These are phyloP conservation scores for Polyodon spathula DNA, from an alignment of 2,113 vertebrate species.

Conservation along the genomic window DNA sequence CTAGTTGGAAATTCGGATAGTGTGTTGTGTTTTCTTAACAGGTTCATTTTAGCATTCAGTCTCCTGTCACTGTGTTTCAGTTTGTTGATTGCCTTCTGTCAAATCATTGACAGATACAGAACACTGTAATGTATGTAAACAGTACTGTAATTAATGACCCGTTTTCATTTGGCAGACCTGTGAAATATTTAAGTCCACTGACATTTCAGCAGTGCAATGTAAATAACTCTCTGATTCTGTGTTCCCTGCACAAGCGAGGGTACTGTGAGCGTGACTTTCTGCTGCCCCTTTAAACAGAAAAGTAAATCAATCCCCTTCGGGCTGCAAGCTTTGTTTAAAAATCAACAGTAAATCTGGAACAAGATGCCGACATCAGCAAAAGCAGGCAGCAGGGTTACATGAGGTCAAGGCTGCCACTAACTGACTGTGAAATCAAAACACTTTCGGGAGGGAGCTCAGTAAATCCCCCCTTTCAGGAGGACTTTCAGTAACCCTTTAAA, in stretches of 20 bases:
- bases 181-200: neutral
- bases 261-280: slow-evolving; percentile 10
- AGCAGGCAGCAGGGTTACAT: slow-evolving; percentile 39
- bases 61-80: too few species aligned
- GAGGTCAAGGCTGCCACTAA: slow-evolving; percentile 52
- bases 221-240: neutral
- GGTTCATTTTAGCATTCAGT: too few species aligned
- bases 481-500: slow-evolving; percentile 5
- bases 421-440: slow-evolving; percentile 43
- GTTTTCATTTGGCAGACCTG: neutral
- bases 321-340: slow-evolving; percentile 47
- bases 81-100: too few species aligned
- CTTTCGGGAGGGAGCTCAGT: slow-evolving; percentile 6
- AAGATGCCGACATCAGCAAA: slow-evolving; percentile 63
- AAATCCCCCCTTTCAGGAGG: slow-evolving; percentile 1
- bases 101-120: too few species aligned
- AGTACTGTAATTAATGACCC: neutral
- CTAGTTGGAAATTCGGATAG: too few species aligned
- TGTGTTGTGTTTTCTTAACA: too few species aligned
- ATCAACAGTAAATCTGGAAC: slow-evolving; percentile 45
- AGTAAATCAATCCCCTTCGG: slow-evolving; percentile 29
- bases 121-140: too few species aligned
- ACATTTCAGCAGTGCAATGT: neutral
- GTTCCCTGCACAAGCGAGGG: neutral
- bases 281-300: slow-evolving; percentile 41